These are phyloP conservation scores for Thalpophila matura DNA, from an alignment of 2,888 invertebrate genomes.

Conservation along the genomic window DNA sequence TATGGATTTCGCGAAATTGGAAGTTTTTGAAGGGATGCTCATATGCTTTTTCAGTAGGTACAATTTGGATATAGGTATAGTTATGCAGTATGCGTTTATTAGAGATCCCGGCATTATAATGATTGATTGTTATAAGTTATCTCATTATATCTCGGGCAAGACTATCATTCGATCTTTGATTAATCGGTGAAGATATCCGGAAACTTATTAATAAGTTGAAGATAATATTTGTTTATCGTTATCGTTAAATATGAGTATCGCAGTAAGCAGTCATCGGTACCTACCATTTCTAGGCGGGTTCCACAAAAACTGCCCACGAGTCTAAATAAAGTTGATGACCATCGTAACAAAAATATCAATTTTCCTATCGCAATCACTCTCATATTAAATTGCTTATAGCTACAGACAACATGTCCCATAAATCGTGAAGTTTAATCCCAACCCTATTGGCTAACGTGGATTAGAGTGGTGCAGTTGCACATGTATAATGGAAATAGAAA, in stretches of 20 bases:
- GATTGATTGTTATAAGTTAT: neutral
- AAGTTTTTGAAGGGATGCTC: slow-evolving; percentile 27
- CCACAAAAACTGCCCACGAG: neutral
- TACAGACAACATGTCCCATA: slow-evolving; percentile 24
- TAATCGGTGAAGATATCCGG: no score
- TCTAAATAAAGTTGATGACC: no score
- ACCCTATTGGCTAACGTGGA: slow-evolving; percentile 17
- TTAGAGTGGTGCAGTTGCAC: slow-evolving; percentile 26
- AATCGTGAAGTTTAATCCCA: slow-evolving; percentile 49
- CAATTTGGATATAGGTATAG: no score
- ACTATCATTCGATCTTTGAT: neutral
- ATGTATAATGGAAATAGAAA: slow-evolving; percentile 40
- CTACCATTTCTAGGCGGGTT: no score
- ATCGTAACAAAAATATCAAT: slow-evolving; percentile 7
- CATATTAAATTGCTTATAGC: slow-evolving; percentile 24
- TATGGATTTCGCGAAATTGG: slow-evolving; percentile 48
- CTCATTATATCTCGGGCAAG: neutral
- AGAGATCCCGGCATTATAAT: no score
- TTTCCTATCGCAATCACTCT: neutral
- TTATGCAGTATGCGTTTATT: no score
- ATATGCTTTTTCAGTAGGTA: neutral
- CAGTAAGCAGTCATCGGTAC: neutral
- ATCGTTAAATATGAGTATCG: neutral
- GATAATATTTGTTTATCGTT: no score
- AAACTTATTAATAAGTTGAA: neutral